These are phyloP conservation scores for Coelopa pilipes DNA, from an alignment of 2,888 invertebrate genomes.

Conservation along the genomic window DNA sequence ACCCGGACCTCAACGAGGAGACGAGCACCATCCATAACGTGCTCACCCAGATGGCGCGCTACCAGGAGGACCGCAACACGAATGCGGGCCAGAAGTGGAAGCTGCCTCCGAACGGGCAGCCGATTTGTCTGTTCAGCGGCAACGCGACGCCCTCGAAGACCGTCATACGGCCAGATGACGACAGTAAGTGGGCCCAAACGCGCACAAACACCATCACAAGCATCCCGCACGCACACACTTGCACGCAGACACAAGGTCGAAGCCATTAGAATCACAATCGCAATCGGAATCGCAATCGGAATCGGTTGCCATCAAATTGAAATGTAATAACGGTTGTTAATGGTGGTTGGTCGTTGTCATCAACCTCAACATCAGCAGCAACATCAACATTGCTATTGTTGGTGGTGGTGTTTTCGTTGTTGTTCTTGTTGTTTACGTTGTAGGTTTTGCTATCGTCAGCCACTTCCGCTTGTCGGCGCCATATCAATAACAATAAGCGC, in stretches of 20 bases:
- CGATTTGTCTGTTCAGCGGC: slow-evolving; percentile 74
- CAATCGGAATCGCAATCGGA: too few relatives aligned
- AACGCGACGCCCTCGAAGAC: slow-evolving; percentile 69
- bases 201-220: neutral
- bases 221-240: neutral
- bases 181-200: slow-evolving; percentile 70
- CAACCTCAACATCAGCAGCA: too few relatives aligned
- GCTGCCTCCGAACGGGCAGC: slow-evolving; percentile 76
- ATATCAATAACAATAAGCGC: too few relatives aligned
- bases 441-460: slow-evolving; percentile 2
- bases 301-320: too few relatives aligned
- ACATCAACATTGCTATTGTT: too few relatives aligned
- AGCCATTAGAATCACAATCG: too few relatives aligned
- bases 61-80: slow-evolving; percentile 71
- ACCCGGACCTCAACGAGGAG: slow-evolving; percentile 75
- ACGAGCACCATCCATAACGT: slow-evolving; percentile 77
- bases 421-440: neutral
- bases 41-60: slow-evolving; percentile 72
- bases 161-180: slow-evolving; percentile 74
- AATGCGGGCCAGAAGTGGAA: slow-evolving; percentile 77
- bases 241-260: neutral
- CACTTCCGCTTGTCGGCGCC: neutral
- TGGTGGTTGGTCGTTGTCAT: neutral
- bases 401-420: too few relatives aligned
- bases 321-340: neutral